These are phyloP conservation scores for Euphydryas editha DNA, from an alignment of 2,888 invertebrate species.

Conservation along the genomic window DNA sequence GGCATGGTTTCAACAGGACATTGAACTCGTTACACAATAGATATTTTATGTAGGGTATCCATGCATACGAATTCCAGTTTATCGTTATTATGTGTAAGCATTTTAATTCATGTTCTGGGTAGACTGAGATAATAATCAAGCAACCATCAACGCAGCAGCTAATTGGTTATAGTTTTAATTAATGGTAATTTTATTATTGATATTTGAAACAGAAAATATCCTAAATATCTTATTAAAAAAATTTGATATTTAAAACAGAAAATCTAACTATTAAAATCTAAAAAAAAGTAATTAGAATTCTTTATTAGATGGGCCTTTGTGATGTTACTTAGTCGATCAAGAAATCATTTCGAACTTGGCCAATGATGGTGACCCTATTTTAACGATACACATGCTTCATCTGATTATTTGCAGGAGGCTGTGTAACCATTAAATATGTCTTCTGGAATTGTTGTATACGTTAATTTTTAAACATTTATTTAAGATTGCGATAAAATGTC, in stretches of 20 bases:
- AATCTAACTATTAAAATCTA: too few species aligned
- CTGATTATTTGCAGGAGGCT: conserved; percentile 6
- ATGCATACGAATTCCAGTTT: neutral
- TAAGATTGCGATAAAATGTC: neutral
- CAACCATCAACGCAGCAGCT: too few species aligned
- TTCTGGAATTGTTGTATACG: neutral
- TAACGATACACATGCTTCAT: conserved; percentile 1
- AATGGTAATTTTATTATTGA: too few species aligned
- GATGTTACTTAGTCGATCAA: too few species aligned
- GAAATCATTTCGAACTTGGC: too few species aligned
- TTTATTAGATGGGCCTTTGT: too few species aligned
- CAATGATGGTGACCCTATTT: neutral
- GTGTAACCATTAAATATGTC: neutral
- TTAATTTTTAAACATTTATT: neutral
- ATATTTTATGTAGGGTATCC: conserved; percentile 17
- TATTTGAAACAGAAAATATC: too few species aligned
- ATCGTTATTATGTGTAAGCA: neutral
- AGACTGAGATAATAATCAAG: too few species aligned
- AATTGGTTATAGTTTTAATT: too few species aligned
- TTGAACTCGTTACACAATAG: conserved; percentile 36
- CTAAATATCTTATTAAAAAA: too few species aligned
- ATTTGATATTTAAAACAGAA: too few species aligned
- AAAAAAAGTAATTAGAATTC: too few species aligned
- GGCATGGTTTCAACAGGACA: conserved; percentile 25
- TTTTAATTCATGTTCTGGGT: neutral